Evolutionary conservation across 2,113 vertebrate species (phyloP).

Genomic region (Ellobius talpinus): DNA sequence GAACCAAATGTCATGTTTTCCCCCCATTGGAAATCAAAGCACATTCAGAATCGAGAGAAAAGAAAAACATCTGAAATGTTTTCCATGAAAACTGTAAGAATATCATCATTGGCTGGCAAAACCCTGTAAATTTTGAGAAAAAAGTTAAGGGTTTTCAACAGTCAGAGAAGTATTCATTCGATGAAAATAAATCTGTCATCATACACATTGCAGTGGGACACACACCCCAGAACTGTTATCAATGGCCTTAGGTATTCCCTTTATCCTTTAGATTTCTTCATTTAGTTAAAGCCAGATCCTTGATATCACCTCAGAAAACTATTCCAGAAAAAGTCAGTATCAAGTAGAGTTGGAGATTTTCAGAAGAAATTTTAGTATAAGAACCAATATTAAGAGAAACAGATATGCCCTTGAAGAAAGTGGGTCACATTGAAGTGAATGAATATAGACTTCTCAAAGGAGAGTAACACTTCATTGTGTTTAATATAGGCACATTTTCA

Average conservation of each 20-base stretch:
- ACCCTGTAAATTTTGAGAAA: background rate
- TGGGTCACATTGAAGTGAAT: background rate
- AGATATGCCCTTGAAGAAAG: too few relatives aligned
- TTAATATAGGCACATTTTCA: background rate
- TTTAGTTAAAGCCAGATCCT: background rate
- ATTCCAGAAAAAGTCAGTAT: background rate
- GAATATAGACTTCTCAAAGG: background rate
- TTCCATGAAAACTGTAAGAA: background rate
- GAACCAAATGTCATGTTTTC: background rate
- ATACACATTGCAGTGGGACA: too few relatives aligned
- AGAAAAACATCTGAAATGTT: background rate
- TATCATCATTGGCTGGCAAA: fast-evolving
- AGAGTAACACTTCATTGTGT: background rate
- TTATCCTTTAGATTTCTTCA: background rate
- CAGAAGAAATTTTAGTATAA: background rate
- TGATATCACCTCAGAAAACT: background rate
- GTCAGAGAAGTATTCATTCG: background rate
- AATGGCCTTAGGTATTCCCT: fast-evolving
- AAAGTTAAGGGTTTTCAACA: background rate
- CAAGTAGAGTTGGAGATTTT: background rate
- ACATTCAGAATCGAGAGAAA: too few relatives aligned
- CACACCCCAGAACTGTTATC: background rate
- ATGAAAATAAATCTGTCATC: background rate
- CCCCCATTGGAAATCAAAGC: background rate
- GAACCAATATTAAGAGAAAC: background rate